Evolutionary conservation across 2,113 vertebrate genomes (phyloP).

Genomic region (Cebidichthys violaceus): DNA sequence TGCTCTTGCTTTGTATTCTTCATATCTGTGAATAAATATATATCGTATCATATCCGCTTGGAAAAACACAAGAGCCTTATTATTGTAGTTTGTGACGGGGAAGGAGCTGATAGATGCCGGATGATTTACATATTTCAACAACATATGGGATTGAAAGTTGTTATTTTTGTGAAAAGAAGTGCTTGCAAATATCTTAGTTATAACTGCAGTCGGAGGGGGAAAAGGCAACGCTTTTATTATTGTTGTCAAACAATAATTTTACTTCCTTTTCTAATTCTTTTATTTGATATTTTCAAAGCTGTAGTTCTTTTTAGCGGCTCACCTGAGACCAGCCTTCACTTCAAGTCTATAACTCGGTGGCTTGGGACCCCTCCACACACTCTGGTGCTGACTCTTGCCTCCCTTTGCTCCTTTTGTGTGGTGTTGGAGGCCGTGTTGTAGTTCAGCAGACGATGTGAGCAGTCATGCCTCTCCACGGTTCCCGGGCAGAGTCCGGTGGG

Average conservation of each 20-base stretch:
- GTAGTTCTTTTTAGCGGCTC: conserved; percentile 1
- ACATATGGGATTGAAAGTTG: neutral
- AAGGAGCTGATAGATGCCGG: neutral
- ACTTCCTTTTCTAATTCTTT: neutral
- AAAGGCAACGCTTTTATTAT: neutral
- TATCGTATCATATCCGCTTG: neutral
- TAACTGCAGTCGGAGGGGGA: neutral
- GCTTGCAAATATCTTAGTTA: neutral
- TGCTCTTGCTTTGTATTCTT: neutral
- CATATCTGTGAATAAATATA: neutral
- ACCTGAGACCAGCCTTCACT: conserved; percentile 18
- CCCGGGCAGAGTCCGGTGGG: conserved; percentile 38
- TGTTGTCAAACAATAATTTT: neutral
- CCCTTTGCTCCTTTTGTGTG: conserved; percentile 24
- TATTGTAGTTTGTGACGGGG: neutral
- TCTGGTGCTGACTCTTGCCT: neutral
- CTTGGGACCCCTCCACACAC: neutral
- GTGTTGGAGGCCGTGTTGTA: conserved; percentile 11
- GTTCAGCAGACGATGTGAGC: conserved; percentile 52
- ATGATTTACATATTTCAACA: conserved; percentile 19
- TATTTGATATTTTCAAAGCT: neutral
- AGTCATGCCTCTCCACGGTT: conserved; percentile 54
- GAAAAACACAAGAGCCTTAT: neutral
- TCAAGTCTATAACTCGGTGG: conserved; percentile 3
- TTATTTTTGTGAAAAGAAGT: neutral